Base-by-base conservation (phyloP, 2,797 vertebrate genomes). In the Mormyrus proboscirostris region DNA sequence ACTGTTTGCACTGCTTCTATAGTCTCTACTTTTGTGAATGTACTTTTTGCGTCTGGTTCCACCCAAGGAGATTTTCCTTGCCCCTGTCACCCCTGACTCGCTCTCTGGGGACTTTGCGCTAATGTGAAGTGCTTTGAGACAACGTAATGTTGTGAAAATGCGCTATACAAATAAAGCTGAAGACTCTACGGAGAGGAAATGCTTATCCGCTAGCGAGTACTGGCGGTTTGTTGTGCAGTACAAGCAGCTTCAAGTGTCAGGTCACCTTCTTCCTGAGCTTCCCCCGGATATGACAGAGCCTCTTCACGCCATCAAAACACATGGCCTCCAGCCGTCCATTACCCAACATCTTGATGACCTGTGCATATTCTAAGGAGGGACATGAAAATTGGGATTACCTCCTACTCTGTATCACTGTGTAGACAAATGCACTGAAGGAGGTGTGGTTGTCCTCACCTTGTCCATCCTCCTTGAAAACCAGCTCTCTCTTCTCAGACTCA, bases 311-410 rank as follows among this genome's bases (percentile, higher is more conserved):
- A 92, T 99, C 99, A 53, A 99, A 99, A 94, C 99, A 99, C 96
- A 99, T 97, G 2, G 99, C 99, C 95, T 99, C 99, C 96, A 99
- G 94, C 91, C 99, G 96, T 50, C 99, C 99, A 2, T 99, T 99
- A 88, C 98, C 99, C 95, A 99, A 91, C 99, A 99, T 99, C 93
- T 99, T 99, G 91, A 99, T 98, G 93, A 99, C 99, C 94, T 99
- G 99, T 92, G 99, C 98, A 88, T 99, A 99, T 90, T 99, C 98
- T 99, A 94, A 73, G 92, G 88, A 29, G 1, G n/a, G 38, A 79
- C 16, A 79, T 2, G 41, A 79, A 44, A 41, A 44, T 8, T 57
- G 69, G 47, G n/a, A 49, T 25, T 84, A 84, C 82, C n/a, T 84
- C 47, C 41, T 38, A 29, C 29, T 73, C 12, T 73, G 65, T 4